Conservation (phyloP, 2,888 invertebrate species). For the Polydrusus tereticollis region DNA sequence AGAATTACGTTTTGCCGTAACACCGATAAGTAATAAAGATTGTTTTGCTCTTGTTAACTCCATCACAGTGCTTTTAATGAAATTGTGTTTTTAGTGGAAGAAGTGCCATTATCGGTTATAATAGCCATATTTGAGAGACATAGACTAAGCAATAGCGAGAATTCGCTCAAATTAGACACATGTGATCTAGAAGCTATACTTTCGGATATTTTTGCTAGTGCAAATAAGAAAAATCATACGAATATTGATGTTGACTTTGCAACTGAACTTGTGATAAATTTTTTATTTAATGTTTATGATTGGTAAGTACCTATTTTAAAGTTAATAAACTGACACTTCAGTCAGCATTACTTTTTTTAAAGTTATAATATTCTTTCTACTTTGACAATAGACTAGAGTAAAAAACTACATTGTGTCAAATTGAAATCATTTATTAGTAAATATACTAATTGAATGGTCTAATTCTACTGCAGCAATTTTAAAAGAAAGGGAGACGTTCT, state of each 20-base stretch:
- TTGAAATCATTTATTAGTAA: no score
- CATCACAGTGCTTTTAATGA: no score
- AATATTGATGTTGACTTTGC: conserved; percentile 74
- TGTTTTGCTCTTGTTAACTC: no score
- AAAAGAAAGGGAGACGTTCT: no score
- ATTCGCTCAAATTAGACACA: conserved; percentile 75
- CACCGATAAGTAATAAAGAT: no score
- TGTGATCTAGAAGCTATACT: conserved; percentile 80
- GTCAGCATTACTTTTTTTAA: no score
- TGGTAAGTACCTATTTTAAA: conserved; percentile 67
- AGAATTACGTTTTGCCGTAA: no score
- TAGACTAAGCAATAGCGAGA: conserved; percentile 78
- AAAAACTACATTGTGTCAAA: no score
- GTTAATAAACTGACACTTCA: no score
- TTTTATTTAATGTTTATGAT: conserved; percentile 78
- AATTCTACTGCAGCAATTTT: no score
- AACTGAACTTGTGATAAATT: conserved; percentile 76
- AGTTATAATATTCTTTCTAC: background rate
- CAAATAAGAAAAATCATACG: conserved; percentile 75
- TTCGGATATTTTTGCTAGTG: conserved; percentile 81
- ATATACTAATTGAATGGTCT: no score
- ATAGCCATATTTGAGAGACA: conserved; percentile 80
- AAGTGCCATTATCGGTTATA: conserved; percentile 69
- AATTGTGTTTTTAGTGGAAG: conserved; percentile 61
- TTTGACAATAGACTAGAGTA: no score